Conservation (phyloP, 2,888 invertebrate species). For the Himalopsyche kuldschensis region DNA sequence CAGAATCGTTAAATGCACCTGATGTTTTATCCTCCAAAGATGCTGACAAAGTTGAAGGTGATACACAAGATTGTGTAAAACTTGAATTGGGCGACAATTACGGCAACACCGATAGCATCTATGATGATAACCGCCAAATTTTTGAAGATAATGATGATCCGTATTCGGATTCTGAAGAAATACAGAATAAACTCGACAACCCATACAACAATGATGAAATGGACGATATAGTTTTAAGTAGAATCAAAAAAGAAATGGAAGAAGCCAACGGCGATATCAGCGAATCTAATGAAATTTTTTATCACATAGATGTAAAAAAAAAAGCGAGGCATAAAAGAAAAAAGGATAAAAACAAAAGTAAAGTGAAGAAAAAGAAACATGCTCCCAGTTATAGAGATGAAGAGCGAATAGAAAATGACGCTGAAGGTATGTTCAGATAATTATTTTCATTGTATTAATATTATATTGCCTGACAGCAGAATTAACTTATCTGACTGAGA, state of each 20-base stretch:
- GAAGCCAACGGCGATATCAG: neutral
- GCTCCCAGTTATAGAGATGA: neutral
- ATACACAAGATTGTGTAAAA: neutral
- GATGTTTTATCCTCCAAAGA: too few species aligned
- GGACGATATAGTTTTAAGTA: neutral
- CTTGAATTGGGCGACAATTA: neutral
- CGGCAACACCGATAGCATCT: neutral
- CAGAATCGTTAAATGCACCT: too few species aligned
- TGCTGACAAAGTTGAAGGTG: too few species aligned
- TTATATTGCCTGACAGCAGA: neutral
- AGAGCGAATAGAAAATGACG: neutral
- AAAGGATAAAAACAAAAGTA: neutral
- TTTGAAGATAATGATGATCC: neutral
- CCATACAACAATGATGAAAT: neutral
- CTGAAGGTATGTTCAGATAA: neutral
- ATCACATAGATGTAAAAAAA: neutral
- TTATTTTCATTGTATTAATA: neutral
- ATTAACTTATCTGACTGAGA: too few species aligned
- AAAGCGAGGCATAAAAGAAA: neutral
- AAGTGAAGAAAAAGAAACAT: neutral
- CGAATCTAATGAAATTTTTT: neutral
- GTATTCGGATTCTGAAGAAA: neutral
- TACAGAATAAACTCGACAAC: neutral
- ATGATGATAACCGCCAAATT: neutral
- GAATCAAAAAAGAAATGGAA: neutral